Evolutionary conservation across 2,888 invertebrate genomes (phyloP).

Genomic region (Xylocampa areola): DNA sequence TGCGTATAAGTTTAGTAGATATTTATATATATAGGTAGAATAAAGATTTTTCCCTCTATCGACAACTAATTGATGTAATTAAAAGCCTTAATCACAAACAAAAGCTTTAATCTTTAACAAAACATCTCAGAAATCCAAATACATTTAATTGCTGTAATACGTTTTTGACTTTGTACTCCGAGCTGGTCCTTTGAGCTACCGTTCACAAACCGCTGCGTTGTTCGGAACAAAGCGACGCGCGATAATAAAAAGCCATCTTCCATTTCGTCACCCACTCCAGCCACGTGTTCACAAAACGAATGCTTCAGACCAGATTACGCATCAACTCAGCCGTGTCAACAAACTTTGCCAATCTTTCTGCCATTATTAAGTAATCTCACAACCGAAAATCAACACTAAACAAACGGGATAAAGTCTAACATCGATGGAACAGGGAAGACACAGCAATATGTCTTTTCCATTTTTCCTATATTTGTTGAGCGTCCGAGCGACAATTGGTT

Average conservation of each 20-base stretch:
- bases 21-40: too few species aligned
- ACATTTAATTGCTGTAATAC: constrained; percentile 54
- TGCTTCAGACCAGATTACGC: constrained; percentile 74
- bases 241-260: constrained; percentile 61
- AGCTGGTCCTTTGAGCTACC: constrained; percentile 39
- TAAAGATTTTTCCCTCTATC: too few species aligned
- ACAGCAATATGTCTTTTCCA: constrained; percentile 65
- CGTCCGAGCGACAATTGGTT: constrained; percentile 61
- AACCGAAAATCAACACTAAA: constrained; percentile 37
- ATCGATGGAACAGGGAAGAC: constrained; percentile 12
- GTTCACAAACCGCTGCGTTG: constrained; percentile 39
- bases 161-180: constrained; percentile 39
- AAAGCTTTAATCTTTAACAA: constrained; percentile 36
- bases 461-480: constrained; percentile 68
- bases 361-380: constrained; percentile 65
- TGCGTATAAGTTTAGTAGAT: too few species aligned
- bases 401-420: constrained; percentile 28
- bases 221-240: constrained; percentile 47
- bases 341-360: constrained; percentile 75
- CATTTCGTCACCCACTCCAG: constrained; percentile 56
- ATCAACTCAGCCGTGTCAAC: constrained; percentile 71
- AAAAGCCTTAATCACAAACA: constrained; percentile 39
- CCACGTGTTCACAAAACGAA: constrained; percentile 65
- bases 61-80: background rate
- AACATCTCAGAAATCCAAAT: constrained; percentile 38